phyloP scores from a whole-genome alignment of 23 tunicate genomes.

The Ciona savignyi region DNA sequence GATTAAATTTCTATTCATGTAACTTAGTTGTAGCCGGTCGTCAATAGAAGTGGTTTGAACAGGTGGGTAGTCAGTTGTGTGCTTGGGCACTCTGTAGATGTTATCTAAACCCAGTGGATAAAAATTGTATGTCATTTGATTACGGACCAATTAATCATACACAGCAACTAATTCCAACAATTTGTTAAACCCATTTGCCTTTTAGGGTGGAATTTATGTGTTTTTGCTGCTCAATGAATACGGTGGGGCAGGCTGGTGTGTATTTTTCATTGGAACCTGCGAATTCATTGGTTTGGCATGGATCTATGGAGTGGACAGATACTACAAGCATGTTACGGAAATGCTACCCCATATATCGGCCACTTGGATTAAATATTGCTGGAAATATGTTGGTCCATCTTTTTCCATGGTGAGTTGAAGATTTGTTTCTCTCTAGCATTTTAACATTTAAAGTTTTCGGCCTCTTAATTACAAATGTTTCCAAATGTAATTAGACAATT shows the following conservation, averaged over 20 bases:
- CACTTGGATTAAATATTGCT: constrained; percentile 7
- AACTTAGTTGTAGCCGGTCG: too few relatives aligned
- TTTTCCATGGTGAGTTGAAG: not conserved
- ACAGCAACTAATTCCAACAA: too few relatives aligned
- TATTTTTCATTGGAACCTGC: constrained; percentile 15
- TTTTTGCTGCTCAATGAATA: constrained; percentile 1
- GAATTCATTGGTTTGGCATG: too few relatives aligned
- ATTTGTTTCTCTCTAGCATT: not conserved
- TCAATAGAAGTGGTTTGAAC: too few relatives aligned
- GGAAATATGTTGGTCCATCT: constrained; percentile 9
- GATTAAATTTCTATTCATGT: too few relatives aligned
- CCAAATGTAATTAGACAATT: not conserved
- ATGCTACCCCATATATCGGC: constrained; percentile 2
- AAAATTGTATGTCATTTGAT: too few relatives aligned
- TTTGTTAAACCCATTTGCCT: too few relatives aligned
- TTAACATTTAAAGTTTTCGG: too few relatives aligned
- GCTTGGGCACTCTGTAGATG: too few relatives aligned
- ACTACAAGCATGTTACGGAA: constrained; percentile 7
- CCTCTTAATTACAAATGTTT: not conserved
- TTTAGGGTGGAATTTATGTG: constrained; percentile 25
- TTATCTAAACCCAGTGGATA: too few relatives aligned
- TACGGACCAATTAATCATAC: too few relatives aligned
- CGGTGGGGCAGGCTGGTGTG: constrained; percentile 18
- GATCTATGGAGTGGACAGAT: constrained; percentile 15
- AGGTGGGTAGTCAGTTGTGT: too few relatives aligned